phyloP scores from a whole-genome alignment of 2,888 invertebrate genomes.

The Drosophila nr. fundita region DNA sequence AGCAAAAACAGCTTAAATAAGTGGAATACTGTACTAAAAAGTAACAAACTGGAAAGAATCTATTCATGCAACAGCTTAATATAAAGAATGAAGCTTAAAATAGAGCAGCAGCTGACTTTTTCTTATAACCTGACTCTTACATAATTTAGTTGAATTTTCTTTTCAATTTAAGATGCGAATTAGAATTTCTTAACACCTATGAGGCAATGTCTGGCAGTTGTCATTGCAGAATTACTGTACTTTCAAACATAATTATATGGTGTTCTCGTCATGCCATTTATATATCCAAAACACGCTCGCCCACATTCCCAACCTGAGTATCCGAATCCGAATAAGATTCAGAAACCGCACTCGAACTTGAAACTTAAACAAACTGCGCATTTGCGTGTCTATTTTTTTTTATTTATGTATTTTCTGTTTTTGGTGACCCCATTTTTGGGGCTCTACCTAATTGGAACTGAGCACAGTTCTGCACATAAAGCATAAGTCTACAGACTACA shows the following conservation, averaged over 20 bases:
- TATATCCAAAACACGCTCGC: slow-evolving; percentile 30
- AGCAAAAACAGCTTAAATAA: neutral
- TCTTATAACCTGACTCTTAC: too few species aligned
- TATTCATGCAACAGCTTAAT: neutral
- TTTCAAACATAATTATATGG: neutral
- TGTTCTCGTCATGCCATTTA: slow-evolving; percentile 24
- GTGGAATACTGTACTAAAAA: neutral
- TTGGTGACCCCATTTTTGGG: neutral
- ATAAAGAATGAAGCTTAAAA: neutral
- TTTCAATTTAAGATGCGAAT: neutral
- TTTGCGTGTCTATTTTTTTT: slow-evolving; percentile 41
- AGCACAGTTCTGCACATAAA: neutral
- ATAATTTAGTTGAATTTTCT: neutral
- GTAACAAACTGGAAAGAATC: neutral
- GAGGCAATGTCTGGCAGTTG: neutral
- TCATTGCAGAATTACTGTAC: neutral
- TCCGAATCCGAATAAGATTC: slow-evolving; percentile 4
- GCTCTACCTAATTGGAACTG: slow-evolving; percentile 20
- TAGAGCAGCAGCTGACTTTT: too few species aligned
- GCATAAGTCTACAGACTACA: neutral
- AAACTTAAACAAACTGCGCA: slow-evolving; percentile 48
- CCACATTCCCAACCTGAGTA: slow-evolving; percentile 16
- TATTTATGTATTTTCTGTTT: neutral
- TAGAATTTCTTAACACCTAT: too few species aligned
- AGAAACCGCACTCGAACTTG: slow-evolving; percentile 16